Conservation (phyloP, 2,113 vertebrate genomes). For the Zosterops japonicus region DNA sequence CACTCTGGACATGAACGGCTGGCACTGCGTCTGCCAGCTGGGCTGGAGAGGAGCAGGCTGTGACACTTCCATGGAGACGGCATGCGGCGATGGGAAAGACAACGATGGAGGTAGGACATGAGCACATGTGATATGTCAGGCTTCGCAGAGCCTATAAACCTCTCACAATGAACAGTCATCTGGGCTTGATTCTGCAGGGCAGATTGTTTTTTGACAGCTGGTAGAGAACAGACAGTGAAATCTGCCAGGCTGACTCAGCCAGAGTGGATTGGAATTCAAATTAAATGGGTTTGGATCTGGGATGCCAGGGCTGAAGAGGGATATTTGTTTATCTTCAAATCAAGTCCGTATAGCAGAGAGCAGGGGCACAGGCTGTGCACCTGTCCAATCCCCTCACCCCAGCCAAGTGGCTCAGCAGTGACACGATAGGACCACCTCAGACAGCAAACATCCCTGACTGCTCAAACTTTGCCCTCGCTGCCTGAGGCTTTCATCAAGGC, state of each 20-base stretch:
- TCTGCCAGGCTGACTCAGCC: slow-evolving; percentile 45
- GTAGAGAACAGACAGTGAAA: neutral
- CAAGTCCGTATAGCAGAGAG: neutral
- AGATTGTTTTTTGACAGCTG: slow-evolving; percentile 45
- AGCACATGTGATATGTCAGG: neutral
- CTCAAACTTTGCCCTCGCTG: neutral
- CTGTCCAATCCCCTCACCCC: neutral
- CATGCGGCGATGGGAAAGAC: slow-evolving; percentile 94
- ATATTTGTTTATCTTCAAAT: neutral
- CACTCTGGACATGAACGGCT: slow-evolving; percentile 93
- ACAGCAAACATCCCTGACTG: neutral
- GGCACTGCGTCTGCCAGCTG: slow-evolving; percentile 97
- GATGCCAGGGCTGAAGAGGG: neutral
- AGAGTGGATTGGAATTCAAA: neutral
- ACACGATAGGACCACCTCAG: neutral
- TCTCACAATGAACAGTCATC: neutral
- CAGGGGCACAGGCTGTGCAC: neutral
- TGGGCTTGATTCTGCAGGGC: slow-evolving; percentile 12
- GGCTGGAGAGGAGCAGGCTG: slow-evolving; percentile 97
- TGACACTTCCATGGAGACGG: slow-evolving; percentile 97
- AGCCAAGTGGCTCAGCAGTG: neutral
- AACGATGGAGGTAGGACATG: slow-evolving; percentile 91
- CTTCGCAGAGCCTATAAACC: neutral
- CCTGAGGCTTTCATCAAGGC: neutral
- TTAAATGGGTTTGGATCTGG: neutral